Evolutionary conservation across 2,113 vertebrate species (phyloP).

Genomic region (Azemiops feae): DNA sequence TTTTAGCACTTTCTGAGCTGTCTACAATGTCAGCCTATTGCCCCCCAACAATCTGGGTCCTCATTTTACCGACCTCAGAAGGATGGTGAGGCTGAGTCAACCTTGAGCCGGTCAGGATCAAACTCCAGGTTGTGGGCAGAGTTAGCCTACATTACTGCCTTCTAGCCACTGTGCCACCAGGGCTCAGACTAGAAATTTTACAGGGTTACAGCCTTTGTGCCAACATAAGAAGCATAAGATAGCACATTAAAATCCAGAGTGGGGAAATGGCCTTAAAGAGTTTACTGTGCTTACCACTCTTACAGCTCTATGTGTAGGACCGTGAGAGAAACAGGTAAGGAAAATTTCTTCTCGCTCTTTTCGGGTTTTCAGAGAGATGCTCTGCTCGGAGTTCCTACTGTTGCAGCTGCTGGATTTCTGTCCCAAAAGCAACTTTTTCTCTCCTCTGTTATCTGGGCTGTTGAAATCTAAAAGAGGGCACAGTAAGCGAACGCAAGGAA

Average conservation of each 20-base stretch:
- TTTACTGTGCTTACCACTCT: constrained; percentile 15
- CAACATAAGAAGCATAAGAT: not conserved
- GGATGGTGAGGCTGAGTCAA: not conserved
- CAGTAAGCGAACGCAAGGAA: not conserved
- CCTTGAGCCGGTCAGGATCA: not conserved
- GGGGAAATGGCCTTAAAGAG: not conserved
- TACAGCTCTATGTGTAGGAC: not conserved
- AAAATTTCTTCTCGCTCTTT: not conserved
- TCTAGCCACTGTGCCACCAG: not conserved
- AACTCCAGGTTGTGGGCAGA: not conserved
- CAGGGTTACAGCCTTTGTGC: not conserved
- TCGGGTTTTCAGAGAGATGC: not conserved
- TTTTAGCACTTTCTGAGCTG: not conserved
- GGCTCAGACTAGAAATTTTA: not conserved
- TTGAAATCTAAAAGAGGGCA: not conserved
- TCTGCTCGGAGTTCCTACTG: not conserved
- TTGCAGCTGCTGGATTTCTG: not conserved
- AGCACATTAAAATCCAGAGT: not conserved
- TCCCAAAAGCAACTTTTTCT: not conserved
- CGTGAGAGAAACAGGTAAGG: not conserved
- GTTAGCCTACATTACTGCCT: not conserved
- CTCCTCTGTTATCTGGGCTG: not conserved
- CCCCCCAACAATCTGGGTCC: not conserved
- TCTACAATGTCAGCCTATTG: not conserved
- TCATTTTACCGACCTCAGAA: not conserved